Evolutionary conservation across 2,888 invertebrate species (phyloP), one percentile per base, ranked within the genome.

Genomic region (Cataglyphis livida): DNA sequence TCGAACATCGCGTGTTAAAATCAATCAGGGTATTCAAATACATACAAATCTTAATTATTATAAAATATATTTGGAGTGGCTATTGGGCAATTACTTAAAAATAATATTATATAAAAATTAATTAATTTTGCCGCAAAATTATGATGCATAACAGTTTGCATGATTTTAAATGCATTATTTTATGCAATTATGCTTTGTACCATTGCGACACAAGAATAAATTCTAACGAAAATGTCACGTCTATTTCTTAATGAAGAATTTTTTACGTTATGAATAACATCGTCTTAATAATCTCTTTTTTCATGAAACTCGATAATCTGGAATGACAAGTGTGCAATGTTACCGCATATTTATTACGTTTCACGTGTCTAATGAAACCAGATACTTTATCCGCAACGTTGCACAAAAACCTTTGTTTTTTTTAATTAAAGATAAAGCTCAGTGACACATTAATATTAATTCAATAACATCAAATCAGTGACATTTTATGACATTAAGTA

Each of bases 231-330:
- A 57, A 41, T 28, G 54, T 38, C 38, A 38, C 5, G 21, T 28
- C 12, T 25, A 41, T 32, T 15, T 10, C 28, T 28, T 66, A 65
- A 38, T 62, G 28, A 65, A 38, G 64, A 51, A 38, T 25, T 51
- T 25, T 25, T 51, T 25, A 25, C 12, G 44, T 62, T 48, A 35
- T 38, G 18, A 70, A 59, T 59, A 68, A 44, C 21, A 21, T 0
- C 21, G 15, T 25, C 48, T 15, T 70, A 51, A 51, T 2, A 25
- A n/a, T 70, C 21, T 38, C 32, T 51, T 76, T 51, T 21, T 68
- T 68, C 35, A 41, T 21, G 59, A 78, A 78, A 78, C 44, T 78
- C 12, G 35, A 78, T 78, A 71, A 59, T 61, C 59, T 35, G 25
- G 35, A 35, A 12, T n/a, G 68, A 68, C 68, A 68, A 32, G 68